phyloP scores from a whole-genome alignment of 2,797 vertebrate genomes.

The Chelmon rostratus region DNA sequence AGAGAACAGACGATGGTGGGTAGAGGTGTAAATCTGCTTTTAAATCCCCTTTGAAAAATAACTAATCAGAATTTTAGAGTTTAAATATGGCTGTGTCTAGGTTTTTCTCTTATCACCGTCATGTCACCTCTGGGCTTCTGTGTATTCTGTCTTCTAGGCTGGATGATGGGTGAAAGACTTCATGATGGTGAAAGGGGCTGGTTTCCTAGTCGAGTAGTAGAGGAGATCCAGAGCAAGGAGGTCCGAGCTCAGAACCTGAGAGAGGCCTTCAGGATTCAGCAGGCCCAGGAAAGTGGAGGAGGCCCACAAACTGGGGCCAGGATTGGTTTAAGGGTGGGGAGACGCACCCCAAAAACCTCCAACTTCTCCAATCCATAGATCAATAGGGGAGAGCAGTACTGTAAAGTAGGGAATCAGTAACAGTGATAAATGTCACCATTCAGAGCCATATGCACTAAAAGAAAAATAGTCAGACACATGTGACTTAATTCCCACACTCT shows the following conservation, averaged over 20 bases:
- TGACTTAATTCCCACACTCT: constrained; percentile 21
- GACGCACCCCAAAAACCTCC: constrained; percentile 69
- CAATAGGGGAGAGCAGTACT: constrained; percentile 48
- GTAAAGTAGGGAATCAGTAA: constrained; percentile 40
- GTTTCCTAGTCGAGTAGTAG: constrained; percentile 94
- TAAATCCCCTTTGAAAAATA: background rate
- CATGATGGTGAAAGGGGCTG: constrained; percentile 96
- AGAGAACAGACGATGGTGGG: constrained; percentile 93
- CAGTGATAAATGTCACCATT: constrained; percentile 23
- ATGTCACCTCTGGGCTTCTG: background rate
- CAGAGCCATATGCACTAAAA: constrained; percentile 32
- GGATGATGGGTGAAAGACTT: constrained; percentile 96
- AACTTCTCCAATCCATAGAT: constrained; percentile 65
- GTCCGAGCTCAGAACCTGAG: constrained; percentile 94
- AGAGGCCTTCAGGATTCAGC: constrained; percentile 94
- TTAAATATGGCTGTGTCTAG: background rate
- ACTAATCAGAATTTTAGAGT: too few species aligned
- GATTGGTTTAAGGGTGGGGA: constrained; percentile 62
- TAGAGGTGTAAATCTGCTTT: background rate
- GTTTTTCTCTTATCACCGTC: background rate
- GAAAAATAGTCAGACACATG: constrained; percentile 24
- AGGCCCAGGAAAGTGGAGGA: constrained; percentile 86
- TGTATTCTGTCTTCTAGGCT: constrained; percentile 83
- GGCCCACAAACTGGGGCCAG: constrained; percentile 43
- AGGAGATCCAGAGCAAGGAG: constrained; percentile 95